Percentiles rank a stretch among this genome's conserved stretches.
These are phyloP conservation scores for Scomber japonicus DNA, from an alignment of 2,113 vertebrate species.

Conservation along the genomic window DNA sequence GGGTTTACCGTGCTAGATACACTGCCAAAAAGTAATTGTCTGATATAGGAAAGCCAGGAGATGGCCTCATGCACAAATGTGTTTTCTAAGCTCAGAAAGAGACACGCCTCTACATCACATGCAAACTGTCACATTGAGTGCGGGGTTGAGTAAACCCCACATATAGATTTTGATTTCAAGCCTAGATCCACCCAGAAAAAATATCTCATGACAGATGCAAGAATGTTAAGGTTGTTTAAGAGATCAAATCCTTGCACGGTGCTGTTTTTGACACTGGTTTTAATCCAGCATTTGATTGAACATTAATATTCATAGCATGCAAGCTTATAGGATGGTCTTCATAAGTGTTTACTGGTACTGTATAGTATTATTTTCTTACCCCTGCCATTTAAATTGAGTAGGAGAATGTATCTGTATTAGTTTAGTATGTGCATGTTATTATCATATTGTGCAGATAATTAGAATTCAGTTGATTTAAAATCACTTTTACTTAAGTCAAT, in stretches of 20 bases:
- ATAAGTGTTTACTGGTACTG: neutral
- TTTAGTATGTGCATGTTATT: neutral
- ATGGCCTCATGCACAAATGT: constrained; percentile 68
- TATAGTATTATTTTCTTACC: constrained; percentile 3
- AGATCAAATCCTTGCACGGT: constrained; percentile 30
- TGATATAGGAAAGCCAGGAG: constrained; percentile 56
- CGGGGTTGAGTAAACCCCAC: constrained; percentile 59
- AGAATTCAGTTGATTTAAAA: neutral
- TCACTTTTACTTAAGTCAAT: neutral
- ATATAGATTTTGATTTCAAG: constrained; percentile 46
- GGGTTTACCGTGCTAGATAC: constrained; percentile 50
- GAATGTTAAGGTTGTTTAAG: constrained; percentile 32
- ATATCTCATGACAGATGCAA: constrained; percentile 35
- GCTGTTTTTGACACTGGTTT: constrained; percentile 35
- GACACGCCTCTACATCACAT: constrained; percentile 55
- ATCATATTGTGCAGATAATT: neutral
- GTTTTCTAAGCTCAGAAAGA: constrained; percentile 46
- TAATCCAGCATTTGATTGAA: constrained; percentile 20
- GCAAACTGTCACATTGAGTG: constrained; percentile 30
- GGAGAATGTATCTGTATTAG: neutral
- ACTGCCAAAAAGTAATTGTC: constrained; percentile 60
- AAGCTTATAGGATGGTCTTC: neutral
- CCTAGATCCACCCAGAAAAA: constrained; percentile 24
- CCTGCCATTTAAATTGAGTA: neutral
- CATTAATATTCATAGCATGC: constrained; percentile 24